A percentile compares a stretch with the other conserved stretches of the same genome.
Evolutionary conservation across 2,797 vertebrate species (phyloP).

Genomic region (Pipistrellus nathusii): DNA sequence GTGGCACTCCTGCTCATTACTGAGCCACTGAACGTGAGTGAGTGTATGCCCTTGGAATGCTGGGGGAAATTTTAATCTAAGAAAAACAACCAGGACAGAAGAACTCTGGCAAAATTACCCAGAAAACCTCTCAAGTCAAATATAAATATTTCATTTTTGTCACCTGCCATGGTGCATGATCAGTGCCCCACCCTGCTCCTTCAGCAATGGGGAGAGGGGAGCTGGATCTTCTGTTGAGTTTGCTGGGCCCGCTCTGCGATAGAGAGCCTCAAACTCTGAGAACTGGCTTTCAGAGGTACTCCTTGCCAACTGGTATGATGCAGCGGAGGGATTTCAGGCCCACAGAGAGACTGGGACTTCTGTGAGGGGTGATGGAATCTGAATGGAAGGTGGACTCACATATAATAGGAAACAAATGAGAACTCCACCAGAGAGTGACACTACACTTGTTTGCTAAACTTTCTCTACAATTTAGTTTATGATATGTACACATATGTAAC

Average conservation of each 20-base stretch:
- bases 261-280: not conserved
- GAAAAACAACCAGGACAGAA: slow-evolving; percentile 61
- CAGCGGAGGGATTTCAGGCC: not conserved
- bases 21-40: slow-evolving; percentile 16
- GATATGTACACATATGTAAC: too few species aligned
- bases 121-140: slow-evolving; percentile 60
- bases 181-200: not conserved
- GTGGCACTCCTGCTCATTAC: slow-evolving; percentile 64
- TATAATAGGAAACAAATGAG: not conserved
- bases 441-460: not conserved
- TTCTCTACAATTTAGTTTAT: not conserved
- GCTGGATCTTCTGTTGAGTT: not conserved
- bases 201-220: not conserved
- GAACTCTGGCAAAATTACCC: slow-evolving; percentile 49
- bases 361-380: not conserved
- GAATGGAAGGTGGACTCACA: not conserved
- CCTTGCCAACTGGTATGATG: not conserved
- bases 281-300: not conserved
- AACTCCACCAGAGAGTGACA: not conserved
- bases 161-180: not conserved
- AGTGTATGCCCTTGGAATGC: slow-evolving; percentile 77
- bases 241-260: not conserved
- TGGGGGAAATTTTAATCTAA: slow-evolving; percentile 68
- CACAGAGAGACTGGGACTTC: not conserved
- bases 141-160: slow-evolving; percentile 61